Conservation (phyloP, 2,888 invertebrate species). For the Chloroclysta siterata region DNA sequence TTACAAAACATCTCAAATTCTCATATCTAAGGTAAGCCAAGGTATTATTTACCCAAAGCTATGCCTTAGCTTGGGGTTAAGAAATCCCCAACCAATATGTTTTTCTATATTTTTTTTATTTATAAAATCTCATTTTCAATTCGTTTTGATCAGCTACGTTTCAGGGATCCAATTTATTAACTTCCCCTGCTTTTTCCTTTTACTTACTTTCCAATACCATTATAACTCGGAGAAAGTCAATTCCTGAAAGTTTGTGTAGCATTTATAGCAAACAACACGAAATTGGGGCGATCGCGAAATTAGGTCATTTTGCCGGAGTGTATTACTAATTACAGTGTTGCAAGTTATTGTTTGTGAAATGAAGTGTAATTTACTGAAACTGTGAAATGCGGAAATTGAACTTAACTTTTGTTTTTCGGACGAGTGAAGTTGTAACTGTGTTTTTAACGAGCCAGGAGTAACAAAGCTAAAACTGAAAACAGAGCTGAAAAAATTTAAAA, state of each 20-base stretch:
- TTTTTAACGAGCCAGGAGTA: not conserved
- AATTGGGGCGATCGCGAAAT: slow-evolving; percentile 36
- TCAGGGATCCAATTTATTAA: slow-evolving; percentile 8
- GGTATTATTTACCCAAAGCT: no score
- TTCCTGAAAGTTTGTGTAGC: slow-evolving; percentile 2
- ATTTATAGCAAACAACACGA: slow-evolving; percentile 13
- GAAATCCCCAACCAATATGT: no score
- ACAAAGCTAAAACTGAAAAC: not conserved
- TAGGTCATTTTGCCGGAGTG: slow-evolving; percentile 53
- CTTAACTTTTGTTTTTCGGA: slow-evolving; percentile 3
- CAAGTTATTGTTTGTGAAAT: slow-evolving; percentile 26
- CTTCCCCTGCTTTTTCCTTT: slow-evolving; percentile 1
- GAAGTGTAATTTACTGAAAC: slow-evolving; percentile 22
- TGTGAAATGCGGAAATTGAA: not conserved
- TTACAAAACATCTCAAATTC: no score
- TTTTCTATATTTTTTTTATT: no score
- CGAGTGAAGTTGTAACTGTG: not conserved
- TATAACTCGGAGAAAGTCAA: slow-evolving; percentile 3
- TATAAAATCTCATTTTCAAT: no score
- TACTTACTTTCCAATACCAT: slow-evolving; percentile 10
- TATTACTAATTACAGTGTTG: slow-evolving; percentile 46
- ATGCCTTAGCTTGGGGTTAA: no score
- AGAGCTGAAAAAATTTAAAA: not conserved
- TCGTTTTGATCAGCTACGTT: no score
- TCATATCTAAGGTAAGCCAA: no score